phyloP scores from a whole-genome alignment of 2,888 invertebrate genomes.

The Hydraecia micacea region DNA sequence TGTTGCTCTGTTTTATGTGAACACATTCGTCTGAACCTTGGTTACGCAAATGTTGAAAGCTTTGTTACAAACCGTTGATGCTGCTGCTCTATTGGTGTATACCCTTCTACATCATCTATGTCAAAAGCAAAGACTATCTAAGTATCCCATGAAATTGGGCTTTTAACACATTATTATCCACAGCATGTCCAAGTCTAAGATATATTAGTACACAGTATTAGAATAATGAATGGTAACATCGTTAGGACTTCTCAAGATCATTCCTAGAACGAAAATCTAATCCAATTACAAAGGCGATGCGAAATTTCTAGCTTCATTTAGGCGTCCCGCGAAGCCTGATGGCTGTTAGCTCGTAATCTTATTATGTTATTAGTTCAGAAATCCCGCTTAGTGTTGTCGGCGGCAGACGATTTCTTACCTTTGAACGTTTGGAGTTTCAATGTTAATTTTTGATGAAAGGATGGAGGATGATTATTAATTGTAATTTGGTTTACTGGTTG shows the following conservation, averaged over 20 bases:
- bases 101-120: neutral
- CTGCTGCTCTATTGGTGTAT: neutral
- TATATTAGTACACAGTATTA: neutral
- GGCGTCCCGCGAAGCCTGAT: conserved; percentile 66
- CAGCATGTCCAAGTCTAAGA: neutral
- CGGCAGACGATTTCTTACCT: conserved; percentile 38
- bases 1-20: conserved; percentile 11
- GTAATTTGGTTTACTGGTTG: conserved; percentile 1
- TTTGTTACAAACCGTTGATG: neutral
- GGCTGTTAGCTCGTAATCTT: conserved; percentile 70
- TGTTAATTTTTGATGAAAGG: conserved; percentile 33
- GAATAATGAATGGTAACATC: neutral
- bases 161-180: neutral
- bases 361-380: conserved; percentile 73
- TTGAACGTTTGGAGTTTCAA: conserved; percentile 23
- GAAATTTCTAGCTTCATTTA: conserved; percentile 72
- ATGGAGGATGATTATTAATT: conserved; percentile 18
- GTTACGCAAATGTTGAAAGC: neutral
- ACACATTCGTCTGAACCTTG: neutral
- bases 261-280: conserved; percentile 54
- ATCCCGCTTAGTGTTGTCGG: conserved; percentile 63
- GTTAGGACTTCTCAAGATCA: conserved; percentile 38
- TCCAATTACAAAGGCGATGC: conserved; percentile 65
- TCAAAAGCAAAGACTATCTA: neutral
- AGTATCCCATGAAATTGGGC: no score